phyloP scores from a whole-genome alignment of 2,888 invertebrate species.

The Eupithecia centaureata region DNA sequence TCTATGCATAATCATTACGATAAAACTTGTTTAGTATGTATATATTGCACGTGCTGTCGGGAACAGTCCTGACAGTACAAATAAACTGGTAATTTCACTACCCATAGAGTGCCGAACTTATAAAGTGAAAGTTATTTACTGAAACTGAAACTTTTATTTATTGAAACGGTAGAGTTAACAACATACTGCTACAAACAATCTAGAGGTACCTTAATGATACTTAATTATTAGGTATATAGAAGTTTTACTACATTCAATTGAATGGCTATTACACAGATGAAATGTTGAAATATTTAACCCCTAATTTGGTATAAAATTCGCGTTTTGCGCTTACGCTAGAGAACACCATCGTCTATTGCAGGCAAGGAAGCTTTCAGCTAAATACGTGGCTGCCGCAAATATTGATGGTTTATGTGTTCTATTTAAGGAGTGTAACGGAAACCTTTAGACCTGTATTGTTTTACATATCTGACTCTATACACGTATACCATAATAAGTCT shows the following conservation, averaged over 20 bases:
- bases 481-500: background rate
- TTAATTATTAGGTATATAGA: no score
- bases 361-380: constrained; percentile 42
- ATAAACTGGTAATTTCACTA: no score
- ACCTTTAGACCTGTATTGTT: background rate
- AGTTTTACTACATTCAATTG: no score
- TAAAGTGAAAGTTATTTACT: no score
- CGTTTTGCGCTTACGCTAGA: background rate
- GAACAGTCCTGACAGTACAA: no score
- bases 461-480: background rate
- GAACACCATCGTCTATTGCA: background rate
- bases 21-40: background rate
- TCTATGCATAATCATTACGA: background rate
- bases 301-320: background rate
- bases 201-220: no score
- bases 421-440: constrained; percentile 24
- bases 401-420: constrained; percentile 17
- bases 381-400: constrained; percentile 19
- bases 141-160: no score
- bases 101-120: background rate
- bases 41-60: no score
- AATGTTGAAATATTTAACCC: no score
- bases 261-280: no score
- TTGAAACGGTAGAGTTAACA: no score
- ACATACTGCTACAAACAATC: no score